Percentiles rank a stretch among this genome's conserved stretches.
These are phyloP conservation scores for Dicrurus megarhynchus DNA, from an alignment of 2,113 vertebrate genomes.

Conservation along the genomic window DNA sequence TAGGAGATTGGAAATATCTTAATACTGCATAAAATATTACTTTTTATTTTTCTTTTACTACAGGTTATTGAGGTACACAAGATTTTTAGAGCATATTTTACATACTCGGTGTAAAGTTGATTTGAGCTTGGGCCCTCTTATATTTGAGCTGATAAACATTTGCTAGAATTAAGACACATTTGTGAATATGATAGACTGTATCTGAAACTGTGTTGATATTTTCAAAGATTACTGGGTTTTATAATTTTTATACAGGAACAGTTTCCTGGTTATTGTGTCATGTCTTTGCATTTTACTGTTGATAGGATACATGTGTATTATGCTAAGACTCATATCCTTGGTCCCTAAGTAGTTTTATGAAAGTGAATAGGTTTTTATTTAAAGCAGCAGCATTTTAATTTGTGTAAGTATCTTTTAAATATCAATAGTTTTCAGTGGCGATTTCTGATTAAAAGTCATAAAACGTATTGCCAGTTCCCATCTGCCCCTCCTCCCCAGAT, in stretches of 20 bases:
- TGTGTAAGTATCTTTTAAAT: not conserved
- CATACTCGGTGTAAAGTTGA: not conserved
- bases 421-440: not conserved
- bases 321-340: not conserved
- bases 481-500: accelerated
- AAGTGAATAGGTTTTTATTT: not conserved
- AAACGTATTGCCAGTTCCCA: not conserved
- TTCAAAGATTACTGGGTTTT: not conserved
- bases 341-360: not conserved
- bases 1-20: not conserved
- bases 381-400: not conserved
- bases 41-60: not conserved
- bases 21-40: not conserved
- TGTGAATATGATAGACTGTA: not conserved
- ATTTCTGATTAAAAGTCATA: not conserved
- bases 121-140: not conserved
- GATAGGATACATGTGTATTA: not conserved
- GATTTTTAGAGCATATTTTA: not conserved
- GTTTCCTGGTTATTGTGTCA: not conserved
- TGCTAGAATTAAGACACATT: not conserved
- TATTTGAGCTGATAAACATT: not conserved
- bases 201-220: not conserved
- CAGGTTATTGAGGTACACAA: not conserved
- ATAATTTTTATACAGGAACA: not conserved
- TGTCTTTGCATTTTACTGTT: not conserved